Conservation (phyloP, 2,888 invertebrate species). For the Mactromeris polynyma region DNA sequence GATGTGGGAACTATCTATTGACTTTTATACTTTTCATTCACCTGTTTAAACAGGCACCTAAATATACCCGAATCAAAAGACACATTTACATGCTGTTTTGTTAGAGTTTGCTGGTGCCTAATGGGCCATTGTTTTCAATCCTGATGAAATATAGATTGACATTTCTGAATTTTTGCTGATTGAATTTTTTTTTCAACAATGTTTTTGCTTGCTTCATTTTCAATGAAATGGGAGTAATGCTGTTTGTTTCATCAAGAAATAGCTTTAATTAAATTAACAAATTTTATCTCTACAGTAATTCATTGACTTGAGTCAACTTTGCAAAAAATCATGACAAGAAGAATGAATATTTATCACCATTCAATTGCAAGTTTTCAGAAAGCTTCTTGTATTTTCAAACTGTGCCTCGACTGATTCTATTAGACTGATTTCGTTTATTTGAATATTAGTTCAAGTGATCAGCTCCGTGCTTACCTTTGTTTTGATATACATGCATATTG, state of each 20-base stretch:
- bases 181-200: not conserved
- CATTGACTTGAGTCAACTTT: slow-evolving; percentile 13
- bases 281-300: not conserved
- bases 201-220: not conserved
- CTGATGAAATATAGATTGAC: not conserved
- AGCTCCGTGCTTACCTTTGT: too few species aligned
- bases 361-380: not conserved
- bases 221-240: not conserved
- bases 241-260: not conserved
- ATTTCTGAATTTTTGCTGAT: not conserved
- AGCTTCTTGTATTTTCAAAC: too few species aligned
- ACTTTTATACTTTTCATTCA: too few species aligned
- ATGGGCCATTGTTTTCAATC: not conserved
- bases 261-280: slow-evolving; percentile 7
- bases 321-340: not conserved
- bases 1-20: too few species aligned
- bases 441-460: too few species aligned
- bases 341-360: not conserved
- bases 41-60: not conserved
- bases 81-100: not conserved
- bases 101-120: not conserved
- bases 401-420: too few species aligned
- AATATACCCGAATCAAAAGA: not conserved
- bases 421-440: too few species aligned
- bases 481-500: too few species aligned